Evolutionary conservation across 2,888 invertebrate genomes (phyloP).

Genomic region (Drosophila mettleri): DNA sequence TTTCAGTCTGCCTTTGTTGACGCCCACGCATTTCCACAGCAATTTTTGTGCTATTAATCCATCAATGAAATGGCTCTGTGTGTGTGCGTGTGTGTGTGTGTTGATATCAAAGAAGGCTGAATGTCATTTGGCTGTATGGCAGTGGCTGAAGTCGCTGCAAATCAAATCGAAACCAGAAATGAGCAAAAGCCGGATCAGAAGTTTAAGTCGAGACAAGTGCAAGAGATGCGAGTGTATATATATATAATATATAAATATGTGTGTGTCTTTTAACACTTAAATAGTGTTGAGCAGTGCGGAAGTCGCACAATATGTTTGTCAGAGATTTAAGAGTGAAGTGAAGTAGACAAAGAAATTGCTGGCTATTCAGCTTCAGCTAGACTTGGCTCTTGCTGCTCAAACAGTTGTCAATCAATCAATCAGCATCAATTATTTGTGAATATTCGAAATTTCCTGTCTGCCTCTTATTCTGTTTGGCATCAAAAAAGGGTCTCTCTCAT

Average conservation of each 20-base stretch:
- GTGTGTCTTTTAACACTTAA: slow-evolving; percentile 9
- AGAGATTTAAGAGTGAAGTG: slow-evolving; percentile 10
- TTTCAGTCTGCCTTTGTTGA: slow-evolving; percentile 34
- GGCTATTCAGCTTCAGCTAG: neutral
- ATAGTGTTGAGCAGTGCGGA: slow-evolving; percentile 6
- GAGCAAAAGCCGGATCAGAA: slow-evolving; percentile 16
- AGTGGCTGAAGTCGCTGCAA: slow-evolving; percentile 4
- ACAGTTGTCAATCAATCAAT: neutral
- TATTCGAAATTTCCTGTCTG: neutral
- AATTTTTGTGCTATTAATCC: slow-evolving; percentile 58
- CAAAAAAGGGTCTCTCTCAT: neutral
- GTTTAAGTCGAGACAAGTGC: slow-evolving; percentile 4
- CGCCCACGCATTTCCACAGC: slow-evolving; percentile 55
- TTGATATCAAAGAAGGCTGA: slow-evolving; percentile 49
- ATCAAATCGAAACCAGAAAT: slow-evolving; percentile 51
- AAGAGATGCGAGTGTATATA: slow-evolving; percentile 1
- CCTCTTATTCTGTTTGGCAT: neutral
- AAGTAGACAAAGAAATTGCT: neutral
- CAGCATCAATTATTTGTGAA: neutral
- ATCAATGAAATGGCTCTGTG: slow-evolving; percentile 39
- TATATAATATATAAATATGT: slow-evolving; percentile 4
- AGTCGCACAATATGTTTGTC: slow-evolving; percentile 7
- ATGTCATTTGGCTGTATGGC: slow-evolving; percentile 32
- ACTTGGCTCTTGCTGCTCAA: neutral
- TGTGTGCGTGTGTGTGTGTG: slow-evolving; percentile 23